Evolutionary conservation across 2,888 invertebrate species (phyloP), one percentile per base, ranked within the genome.

Genomic region (Dicyrtoma fusca): DNA sequence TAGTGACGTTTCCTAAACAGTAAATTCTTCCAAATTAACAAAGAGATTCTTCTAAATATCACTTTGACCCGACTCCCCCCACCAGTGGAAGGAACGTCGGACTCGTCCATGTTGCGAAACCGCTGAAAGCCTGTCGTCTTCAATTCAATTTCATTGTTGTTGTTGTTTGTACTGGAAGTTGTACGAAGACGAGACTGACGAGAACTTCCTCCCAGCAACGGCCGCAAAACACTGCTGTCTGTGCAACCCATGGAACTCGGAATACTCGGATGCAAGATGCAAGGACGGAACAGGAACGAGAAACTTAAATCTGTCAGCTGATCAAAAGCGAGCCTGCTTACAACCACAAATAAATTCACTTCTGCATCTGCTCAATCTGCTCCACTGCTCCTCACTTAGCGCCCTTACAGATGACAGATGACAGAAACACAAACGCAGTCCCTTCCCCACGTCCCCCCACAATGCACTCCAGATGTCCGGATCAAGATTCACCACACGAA

Each of bases 1-100:
- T 78, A 81, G 66, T 81, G 81, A 45, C 81, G 68, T 72, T 68
- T 76, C 51, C 79, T 55, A 25, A 81, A 63, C 2, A 79, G 68
- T 44, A 81, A 73, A 74, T 81, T 81, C 63, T 81, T 81, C 80
- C 80, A 81, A n/a, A 80, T 62, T 49, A 81, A 73, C 11, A 81
- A 71, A 47, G 71, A 74, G 57, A 80, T 57, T 72, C 77, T 75
- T 55, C 75, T 42, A 34, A 72, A 57, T 66, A 74, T 57, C 74
- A 57, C 61, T 64, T 63, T 26, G 8, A 8, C 8, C 19, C 57
- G 5, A n/a, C n/a, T n/a, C 51, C 14, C 3, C 55, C 70, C 45
- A 63, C 65, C 23, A 19, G 3, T 57, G 47, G 65, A 64, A 57
- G 11, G 4, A n/a, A n/a, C n/a, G n/a, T n/a, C n/a, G n/a, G n/a